These are phyloP conservation scores for Neocloeon triangulifer DNA, from an alignment of 1,140 invertebrate species.

Conservation along the genomic window DNA sequence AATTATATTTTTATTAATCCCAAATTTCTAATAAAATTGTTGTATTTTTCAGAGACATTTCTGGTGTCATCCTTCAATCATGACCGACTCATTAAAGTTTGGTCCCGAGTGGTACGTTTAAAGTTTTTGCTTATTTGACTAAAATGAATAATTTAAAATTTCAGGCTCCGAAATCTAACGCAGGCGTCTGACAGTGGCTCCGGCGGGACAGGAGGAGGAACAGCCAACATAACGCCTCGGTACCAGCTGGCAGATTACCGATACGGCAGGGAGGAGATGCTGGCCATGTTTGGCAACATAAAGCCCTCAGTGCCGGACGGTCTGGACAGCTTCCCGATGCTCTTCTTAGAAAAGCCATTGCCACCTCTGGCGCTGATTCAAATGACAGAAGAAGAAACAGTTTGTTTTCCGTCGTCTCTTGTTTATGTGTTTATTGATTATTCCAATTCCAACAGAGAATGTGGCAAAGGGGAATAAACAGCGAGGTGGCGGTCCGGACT, in stretches of 20 bases:
- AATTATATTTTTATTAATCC: no score
- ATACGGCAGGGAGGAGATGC: slow-evolving; percentile 74
- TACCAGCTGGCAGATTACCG: slow-evolving; percentile 49
- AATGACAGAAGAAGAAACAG: slow-evolving; percentile 61
- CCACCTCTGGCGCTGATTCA: slow-evolving; percentile 50
- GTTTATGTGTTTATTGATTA: slow-evolving; percentile 1
- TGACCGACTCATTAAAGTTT: slow-evolving; percentile 51
- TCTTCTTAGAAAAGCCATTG: slow-evolving; percentile 53
- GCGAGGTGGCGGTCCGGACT: slow-evolving; percentile 23
- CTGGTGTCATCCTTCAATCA: slow-evolving; percentile 13
- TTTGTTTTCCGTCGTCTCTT: slow-evolving; percentile 16
- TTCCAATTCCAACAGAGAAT: slow-evolving; percentile 21
- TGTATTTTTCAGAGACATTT: not conserved
- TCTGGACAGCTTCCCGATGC: slow-evolving; percentile 31
- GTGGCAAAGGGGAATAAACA: slow-evolving; percentile 32
- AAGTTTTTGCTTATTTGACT: not conserved
- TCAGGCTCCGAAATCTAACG: slow-evolving; percentile 38
- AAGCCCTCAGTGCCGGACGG: slow-evolving; percentile 43
- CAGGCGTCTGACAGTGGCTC: no score
- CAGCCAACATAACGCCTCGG: slow-evolving; percentile 18
- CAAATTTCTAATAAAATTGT: not conserved
- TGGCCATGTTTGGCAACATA: slow-evolving; percentile 51
- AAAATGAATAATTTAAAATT: slow-evolving; percentile 2
- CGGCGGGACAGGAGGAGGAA: slow-evolving; percentile 15
- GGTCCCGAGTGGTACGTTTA: slow-evolving; percentile 36